A percentile compares a stretch with the other conserved stretches of the same genome.
These are phyloP conservation scores for Sarcophaga subvicina DNA, from an alignment of 2,888 invertebrate species.

Conservation along the genomic window DNA sequence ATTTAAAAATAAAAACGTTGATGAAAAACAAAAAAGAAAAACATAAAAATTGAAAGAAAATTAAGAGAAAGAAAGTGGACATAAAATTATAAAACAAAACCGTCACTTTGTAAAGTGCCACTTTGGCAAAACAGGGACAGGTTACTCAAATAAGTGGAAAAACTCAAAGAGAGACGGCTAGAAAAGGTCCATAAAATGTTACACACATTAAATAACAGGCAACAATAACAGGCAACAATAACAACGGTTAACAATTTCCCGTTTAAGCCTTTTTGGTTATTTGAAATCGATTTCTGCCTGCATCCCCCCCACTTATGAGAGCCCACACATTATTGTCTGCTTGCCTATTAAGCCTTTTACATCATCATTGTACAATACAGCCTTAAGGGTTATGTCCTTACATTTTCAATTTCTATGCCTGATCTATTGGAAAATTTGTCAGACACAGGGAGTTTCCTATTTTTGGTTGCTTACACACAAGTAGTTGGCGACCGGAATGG, in stretches of 20 bases:
- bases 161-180: not conserved
- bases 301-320: not conserved
- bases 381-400: no score
- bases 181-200: not conserved
- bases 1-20: no score
- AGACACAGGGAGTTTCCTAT: no score
- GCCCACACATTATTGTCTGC: not conserved
- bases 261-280: not conserved
- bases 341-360: not conserved
- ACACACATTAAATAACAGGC: no score
- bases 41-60: not conserved
- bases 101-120: not conserved
- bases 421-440: no score
- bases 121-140: not conserved
- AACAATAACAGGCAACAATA: no score
- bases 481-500: no score
- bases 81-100: conserved; percentile 6
- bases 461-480: no score
- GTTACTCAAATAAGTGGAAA: not conserved
- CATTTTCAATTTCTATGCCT: no score
- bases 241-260: not conserved
- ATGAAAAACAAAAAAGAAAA: conserved; percentile 12
- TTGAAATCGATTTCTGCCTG: not conserved
- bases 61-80: not conserved
- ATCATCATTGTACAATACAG: no score